Evolutionary conservation across 53 echinoderm and acorn worm species (phyloP), one percentile per base, ranked within the genome.

Genomic region (Crossaster papposus): DNA sequence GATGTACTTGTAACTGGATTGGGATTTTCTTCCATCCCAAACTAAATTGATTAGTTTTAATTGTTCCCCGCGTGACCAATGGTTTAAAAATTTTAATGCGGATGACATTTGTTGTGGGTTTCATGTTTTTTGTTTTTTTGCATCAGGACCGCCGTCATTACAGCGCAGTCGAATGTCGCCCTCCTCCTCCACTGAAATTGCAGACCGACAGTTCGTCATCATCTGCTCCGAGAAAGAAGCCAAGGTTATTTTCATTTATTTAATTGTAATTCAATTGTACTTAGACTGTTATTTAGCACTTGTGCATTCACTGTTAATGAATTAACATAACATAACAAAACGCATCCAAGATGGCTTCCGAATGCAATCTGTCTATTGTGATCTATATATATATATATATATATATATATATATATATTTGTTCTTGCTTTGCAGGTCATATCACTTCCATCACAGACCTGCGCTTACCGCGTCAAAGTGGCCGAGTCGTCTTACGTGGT

Each of bases 401-500:
- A 52, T 52, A 10, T 52, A 13, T 36, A n/a, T n/a, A 44, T 18
- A 23, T 33, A 4, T 79, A 37, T n/a, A 26, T 28, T 34, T 30
- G 32, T 50, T 79, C 29, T 64, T 15, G 13, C 17, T 81, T 77
- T 24, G 4, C 88, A 99, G 99, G 99, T 96, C 33, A 96, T 99
- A 89, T 99, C 99, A 85, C 93, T 99, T 51, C 96, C 99, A 31
- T 99, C 99, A 70, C 99, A 99, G 89, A 99, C 99, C 51, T 99
- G 99, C 91, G 95, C 96, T 64, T 99, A 99, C 89, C 92, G 96
- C 86, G 93, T 92, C 29, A 99, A 99, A 86, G 90, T 95, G 76
- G 93, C 94, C 36, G 99, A 99, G 74, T 85, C 99, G 73, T 96
- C 96, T 4, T 99, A 99, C 77, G 93, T 96, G 26, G 96, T 99